Evolutionary conservation across 2,888 invertebrate genomes (phyloP).

Genomic region (Dilophus febrilis): DNA sequence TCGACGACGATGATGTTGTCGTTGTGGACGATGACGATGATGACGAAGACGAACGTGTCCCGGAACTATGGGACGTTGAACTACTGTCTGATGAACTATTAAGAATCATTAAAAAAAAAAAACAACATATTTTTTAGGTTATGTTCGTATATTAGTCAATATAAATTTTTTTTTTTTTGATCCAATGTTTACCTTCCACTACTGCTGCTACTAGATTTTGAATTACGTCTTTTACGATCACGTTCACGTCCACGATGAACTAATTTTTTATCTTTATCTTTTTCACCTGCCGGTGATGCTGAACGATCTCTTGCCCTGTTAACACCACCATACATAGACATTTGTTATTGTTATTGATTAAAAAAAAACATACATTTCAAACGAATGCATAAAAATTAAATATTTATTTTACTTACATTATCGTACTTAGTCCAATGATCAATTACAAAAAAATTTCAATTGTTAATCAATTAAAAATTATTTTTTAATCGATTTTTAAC

Average conservation of each 20-base stretch:
- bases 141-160: not conserved
- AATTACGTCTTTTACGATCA: conserved; percentile 32
- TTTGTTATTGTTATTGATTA: too few relatives aligned
- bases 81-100: conserved; percentile 62
- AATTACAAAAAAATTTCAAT: too few relatives aligned
- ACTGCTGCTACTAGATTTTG: conserved; percentile 64
- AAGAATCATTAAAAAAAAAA: conserved; percentile 4
- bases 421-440: too few relatives aligned
- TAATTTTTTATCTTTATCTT: conserved; percentile 39
- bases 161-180: not conserved
- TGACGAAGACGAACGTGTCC: conserved; percentile 63
- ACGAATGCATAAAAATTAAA: too few relatives aligned
- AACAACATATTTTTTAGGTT: not conserved
- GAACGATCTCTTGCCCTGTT: conserved; percentile 67
- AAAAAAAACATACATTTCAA: too few relatives aligned
- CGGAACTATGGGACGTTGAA: conserved; percentile 62
- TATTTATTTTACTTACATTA: too few relatives aligned
- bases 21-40: conserved; percentile 34
- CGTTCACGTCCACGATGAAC: conserved; percentile 22
- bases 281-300: conserved; percentile 49
- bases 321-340: too few relatives aligned
- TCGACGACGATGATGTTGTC: conserved; percentile 48
- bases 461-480: too few relatives aligned
- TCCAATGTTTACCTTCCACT: conserved; percentile 41
- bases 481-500: too few relatives aligned